Percentiles rank a stretch among this genome's conserved stretches.
These are phyloP conservation scores for Pachyrhynchus sulphureomaculatus DNA, from an alignment of 1,140 invertebrate species.

Conservation along the genomic window DNA sequence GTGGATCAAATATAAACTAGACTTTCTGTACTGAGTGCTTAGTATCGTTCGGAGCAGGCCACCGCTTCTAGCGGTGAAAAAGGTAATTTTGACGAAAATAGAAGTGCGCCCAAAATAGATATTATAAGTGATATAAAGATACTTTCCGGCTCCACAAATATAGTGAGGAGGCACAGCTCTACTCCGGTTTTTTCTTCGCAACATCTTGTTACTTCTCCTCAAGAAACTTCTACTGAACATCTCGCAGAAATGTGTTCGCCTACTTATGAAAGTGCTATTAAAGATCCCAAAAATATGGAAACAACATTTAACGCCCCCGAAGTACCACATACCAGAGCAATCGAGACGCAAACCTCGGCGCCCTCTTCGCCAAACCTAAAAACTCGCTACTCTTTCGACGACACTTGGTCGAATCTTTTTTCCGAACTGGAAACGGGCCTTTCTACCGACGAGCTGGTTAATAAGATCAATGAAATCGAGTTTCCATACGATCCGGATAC, in stretches of 20 bases:
- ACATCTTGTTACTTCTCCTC: too few relatives aligned
- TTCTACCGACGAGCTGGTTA: neutral
- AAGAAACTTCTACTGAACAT: too few relatives aligned
- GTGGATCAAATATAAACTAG: too few relatives aligned
- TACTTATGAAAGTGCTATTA: too few relatives aligned
- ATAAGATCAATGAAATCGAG: neutral
- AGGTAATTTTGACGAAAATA: too few relatives aligned
- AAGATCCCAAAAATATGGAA: too few relatives aligned
- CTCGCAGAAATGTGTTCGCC: neutral
- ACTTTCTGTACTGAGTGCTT: too few relatives aligned
- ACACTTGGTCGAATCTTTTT: neutral
- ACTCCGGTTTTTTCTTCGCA: neutral
- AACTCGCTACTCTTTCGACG: neutral
- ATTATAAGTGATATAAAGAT: slow-evolving; percentile 2
- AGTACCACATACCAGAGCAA: neutral
- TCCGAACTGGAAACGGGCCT: neutral
- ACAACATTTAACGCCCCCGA: too few relatives aligned
- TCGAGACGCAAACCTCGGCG: neutral
- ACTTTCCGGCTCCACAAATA: neutral
- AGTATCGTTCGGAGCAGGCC: too few relatives aligned
- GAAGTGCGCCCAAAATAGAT: neutral
- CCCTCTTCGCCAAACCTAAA: too few relatives aligned
- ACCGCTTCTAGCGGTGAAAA: too few relatives aligned
- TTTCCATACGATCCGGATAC: neutral
- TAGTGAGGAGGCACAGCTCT: neutral